Conservation (phyloP, 2,797 vertebrate species). For the Fundulus diaphanus region DNA sequence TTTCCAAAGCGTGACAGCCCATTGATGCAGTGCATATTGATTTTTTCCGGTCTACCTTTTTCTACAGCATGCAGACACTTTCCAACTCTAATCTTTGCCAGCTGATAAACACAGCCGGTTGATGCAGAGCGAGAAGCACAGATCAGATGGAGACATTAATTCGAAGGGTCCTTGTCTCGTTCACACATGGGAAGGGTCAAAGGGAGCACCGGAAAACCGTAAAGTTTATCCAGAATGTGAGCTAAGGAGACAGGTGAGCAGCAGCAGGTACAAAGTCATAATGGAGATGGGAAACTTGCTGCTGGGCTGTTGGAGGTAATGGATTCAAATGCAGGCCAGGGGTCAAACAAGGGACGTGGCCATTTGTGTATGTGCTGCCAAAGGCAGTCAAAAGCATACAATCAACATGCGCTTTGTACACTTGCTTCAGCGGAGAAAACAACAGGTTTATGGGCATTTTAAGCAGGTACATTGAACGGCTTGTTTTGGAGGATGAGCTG, state of each 20-base stretch:
- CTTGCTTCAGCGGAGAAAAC: background rate
- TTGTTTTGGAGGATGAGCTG: background rate
- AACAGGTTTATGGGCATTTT: background rate
- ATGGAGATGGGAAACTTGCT: constrained; percentile 32
- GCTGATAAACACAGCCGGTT: constrained; percentile 66
- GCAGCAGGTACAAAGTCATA: constrained; percentile 67
- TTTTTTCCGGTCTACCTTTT: constrained; percentile 67
- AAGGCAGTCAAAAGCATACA: background rate
- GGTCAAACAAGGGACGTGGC: constrained; percentile 63
- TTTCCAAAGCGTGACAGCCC: constrained; percentile 39
- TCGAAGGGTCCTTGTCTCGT: constrained; percentile 58
- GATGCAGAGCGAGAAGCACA: constrained; percentile 52
- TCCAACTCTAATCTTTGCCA: constrained; percentile 43
- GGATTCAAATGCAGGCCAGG: constrained; percentile 66
- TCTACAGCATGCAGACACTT: constrained; percentile 48
- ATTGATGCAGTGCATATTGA: constrained; percentile 65
- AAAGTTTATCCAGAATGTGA: constrained; percentile 30
- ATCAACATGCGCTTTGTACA: background rate
- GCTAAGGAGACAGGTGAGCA: constrained; percentile 58
- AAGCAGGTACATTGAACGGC: background rate
- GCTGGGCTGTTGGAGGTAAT: constrained; percentile 69
- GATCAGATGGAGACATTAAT: constrained; percentile 60
- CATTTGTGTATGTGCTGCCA: constrained; percentile 14
- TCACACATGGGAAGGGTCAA: constrained; percentile 58
- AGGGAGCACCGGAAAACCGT: constrained; percentile 9